These are phyloP conservation scores for Rhabdophis nuchalis DNA, from an alignment of 2,797 vertebrate species.

Conservation along the genomic window DNA sequence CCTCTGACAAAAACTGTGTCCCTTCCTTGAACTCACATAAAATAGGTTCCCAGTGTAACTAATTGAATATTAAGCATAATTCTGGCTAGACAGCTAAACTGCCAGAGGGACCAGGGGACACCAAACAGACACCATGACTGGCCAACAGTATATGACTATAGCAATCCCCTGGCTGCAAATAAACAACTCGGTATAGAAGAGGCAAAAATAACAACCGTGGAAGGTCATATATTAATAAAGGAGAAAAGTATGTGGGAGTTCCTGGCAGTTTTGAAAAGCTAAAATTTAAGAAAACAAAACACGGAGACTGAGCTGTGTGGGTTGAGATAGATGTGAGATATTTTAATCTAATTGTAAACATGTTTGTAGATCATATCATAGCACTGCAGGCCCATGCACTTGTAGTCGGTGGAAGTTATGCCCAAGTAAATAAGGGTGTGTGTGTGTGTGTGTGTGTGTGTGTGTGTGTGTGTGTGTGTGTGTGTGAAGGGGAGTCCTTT, in stretches of 20 bases:
- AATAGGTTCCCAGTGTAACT: constrained; percentile 55
- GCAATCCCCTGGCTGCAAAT: background rate
- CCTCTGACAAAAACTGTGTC: constrained; percentile 36
- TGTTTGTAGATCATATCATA: background rate
- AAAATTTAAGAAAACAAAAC: constrained; percentile 25
- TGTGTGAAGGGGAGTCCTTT: background rate
- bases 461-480: too few relatives aligned
- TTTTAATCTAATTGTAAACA: background rate
- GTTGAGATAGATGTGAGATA: background rate
- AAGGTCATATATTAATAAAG: constrained; percentile 18
- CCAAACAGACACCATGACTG: constrained; percentile 24
- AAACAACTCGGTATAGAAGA: constrained; percentile 7
- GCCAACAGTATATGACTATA: constrained; percentile 37
- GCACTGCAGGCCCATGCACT: background rate
- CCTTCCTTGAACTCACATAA: constrained; percentile 44
- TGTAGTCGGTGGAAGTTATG: background rate
- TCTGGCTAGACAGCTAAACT: constrained; percentile 55
- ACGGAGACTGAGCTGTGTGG: constrained; percentile 2
- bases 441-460: too few relatives aligned
- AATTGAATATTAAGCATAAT: constrained; percentile 54
- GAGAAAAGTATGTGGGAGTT: constrained; percentile 3
- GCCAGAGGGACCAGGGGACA: constrained; percentile 37
- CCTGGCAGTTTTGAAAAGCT: background rate
- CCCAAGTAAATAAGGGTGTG: background rate
- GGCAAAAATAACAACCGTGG: constrained; percentile 6